Percentiles rank a stretch among this genome's conserved stretches.
Conservation (phyloP, 1,140 invertebrate genomes). For the Drosophila ironensis region DNA sequence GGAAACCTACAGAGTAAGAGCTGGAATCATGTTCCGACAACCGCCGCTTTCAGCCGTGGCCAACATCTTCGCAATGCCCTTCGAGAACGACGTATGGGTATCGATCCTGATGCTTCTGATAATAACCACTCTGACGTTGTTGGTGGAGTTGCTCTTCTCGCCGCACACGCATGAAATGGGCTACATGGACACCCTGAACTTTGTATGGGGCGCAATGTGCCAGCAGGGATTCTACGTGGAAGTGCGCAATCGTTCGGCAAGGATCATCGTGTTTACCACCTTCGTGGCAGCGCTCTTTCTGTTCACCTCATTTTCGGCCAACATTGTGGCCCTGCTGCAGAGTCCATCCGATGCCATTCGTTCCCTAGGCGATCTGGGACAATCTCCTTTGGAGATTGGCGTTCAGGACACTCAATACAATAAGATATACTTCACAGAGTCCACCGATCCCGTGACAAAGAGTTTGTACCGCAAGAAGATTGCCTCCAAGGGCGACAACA, state of each 20-base stretch:
- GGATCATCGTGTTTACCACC: conserved; percentile 83
- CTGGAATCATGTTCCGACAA: conserved; percentile 85
- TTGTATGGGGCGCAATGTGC: conserved; percentile 84
- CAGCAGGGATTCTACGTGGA: conserved; percentile 85
- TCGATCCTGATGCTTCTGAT: conserved; percentile 80
- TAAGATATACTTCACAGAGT: conserved; percentile 84
- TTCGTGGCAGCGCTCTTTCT: conserved; percentile 84
- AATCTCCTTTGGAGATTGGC: conserved; percentile 83
- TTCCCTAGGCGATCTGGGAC: conserved; percentile 83
- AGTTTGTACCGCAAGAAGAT: conserved; percentile 83
- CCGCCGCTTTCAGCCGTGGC: conserved; percentile 86
- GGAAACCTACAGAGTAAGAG: conserved; percentile 83
- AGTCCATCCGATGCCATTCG: conserved; percentile 83
- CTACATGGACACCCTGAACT: conserved; percentile 82
- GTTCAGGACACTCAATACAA: conserved; percentile 85
- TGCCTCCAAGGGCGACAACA: conserved; percentile 82
- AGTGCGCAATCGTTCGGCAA: conserved; percentile 82
- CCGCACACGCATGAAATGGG: conserved; percentile 69
- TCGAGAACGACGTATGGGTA: conserved; percentile 85
- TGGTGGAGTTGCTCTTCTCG: conserved; percentile 58
- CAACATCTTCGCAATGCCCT: conserved; percentile 87
- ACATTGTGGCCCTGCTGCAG: conserved; percentile 85
- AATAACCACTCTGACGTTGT: conserved; percentile 62
- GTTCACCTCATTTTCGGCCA: conserved; percentile 85
- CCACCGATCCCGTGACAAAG: conserved; percentile 83